A percentile compares a stretch with the other conserved stretches of the same genome.
phyloP scores from a whole-genome alignment of 2,888 invertebrate genomes.

The Rosalia funebris region DNA sequence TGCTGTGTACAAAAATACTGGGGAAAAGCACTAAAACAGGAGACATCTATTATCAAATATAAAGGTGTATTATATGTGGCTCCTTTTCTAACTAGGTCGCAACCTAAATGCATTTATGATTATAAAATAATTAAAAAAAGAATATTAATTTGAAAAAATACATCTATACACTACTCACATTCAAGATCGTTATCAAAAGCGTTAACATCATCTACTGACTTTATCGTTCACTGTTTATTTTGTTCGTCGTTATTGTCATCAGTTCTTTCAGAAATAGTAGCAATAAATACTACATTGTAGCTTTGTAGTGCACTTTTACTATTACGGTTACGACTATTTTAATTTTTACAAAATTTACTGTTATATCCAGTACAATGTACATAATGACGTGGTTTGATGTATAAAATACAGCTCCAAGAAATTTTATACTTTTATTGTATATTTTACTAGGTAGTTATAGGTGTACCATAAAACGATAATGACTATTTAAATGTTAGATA shows the following conservation, averaged over 20 bases:
- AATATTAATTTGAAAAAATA: no score
- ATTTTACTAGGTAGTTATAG: constrained; percentile 23
- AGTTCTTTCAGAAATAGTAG: neutral
- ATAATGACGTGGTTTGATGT: constrained; percentile 25
- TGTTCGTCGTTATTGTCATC: neutral
- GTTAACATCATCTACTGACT: no score
- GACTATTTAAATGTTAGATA: constrained; percentile 24
- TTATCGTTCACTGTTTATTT: neutral
- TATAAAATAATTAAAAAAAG: no score
- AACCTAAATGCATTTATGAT: no score
- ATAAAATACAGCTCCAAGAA: constrained; percentile 24
- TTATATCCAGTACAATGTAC: constrained; percentile 30
- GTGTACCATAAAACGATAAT: constrained; percentile 19
- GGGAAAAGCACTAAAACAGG: no score
- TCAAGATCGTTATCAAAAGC: no score
- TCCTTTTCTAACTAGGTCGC: no score
- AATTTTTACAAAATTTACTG: constrained; percentile 34
- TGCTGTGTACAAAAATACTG: no score
- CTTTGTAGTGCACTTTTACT: constrained; percentile 27
- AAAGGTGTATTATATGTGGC: no score
- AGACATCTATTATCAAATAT: no score
- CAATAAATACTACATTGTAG: constrained; percentile 21
- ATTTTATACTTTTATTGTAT: constrained; percentile 32
- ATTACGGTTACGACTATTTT: constrained; percentile 28
- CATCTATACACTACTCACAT: no score